These are phyloP conservation scores for Mus pahari DNA, from an alignment of 2,113 vertebrate genomes.

Conservation along the genomic window DNA sequence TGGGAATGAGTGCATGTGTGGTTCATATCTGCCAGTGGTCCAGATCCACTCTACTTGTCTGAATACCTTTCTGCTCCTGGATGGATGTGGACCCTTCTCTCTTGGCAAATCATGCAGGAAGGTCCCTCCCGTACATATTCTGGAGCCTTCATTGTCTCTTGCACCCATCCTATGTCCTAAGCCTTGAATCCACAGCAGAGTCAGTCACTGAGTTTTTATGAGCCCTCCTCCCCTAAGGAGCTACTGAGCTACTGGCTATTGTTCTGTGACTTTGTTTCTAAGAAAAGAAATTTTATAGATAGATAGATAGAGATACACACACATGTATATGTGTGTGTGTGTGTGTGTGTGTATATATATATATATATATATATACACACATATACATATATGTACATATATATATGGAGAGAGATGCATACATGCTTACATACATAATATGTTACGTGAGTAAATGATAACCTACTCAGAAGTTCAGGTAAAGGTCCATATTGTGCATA, in stretches of 20 bases:
- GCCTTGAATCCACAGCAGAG: background rate
- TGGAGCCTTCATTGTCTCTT: background rate
- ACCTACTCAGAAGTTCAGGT: background rate
- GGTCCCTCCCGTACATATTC: background rate
- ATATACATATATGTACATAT: too few species aligned
- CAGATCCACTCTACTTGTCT: background rate
- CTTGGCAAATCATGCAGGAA: background rate
- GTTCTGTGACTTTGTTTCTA: constrained; percentile 4
- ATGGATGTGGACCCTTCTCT: background rate
- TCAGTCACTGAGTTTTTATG: background rate
- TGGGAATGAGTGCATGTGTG: background rate
- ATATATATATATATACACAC: too few species aligned
- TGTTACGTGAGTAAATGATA: background rate
- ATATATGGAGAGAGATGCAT: too few species aligned
- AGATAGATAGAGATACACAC: too few species aligned
- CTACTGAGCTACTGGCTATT: background rate
- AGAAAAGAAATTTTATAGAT: background rate
- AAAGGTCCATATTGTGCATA: background rate
- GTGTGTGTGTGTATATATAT: too few species aligned
- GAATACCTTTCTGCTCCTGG: background rate
- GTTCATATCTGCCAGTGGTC: background rate
- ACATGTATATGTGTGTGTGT: too few species aligned
- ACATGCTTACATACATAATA: too few species aligned
- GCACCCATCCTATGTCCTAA: background rate
- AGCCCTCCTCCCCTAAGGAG: background rate